A percentile compares a stretch with the other conserved stretches of the same genome.
Conservation (phyloP, 2,113 vertebrate species). For the Tragelaphus imberbis region DNA sequence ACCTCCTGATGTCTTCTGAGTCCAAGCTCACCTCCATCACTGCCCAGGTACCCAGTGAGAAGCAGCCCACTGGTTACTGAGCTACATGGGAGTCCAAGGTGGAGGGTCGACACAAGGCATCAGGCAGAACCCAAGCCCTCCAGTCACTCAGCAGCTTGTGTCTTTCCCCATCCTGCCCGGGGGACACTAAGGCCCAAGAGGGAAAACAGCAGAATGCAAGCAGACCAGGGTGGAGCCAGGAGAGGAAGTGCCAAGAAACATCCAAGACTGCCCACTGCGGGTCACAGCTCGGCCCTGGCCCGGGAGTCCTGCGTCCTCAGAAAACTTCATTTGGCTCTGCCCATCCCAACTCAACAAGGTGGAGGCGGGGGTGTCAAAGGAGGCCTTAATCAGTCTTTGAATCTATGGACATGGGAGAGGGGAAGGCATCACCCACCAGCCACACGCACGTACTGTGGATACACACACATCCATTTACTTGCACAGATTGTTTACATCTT, state of each 20-base stretch:
- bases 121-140: not conserved
- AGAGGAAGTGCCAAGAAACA: not conserved
- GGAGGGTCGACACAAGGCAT: not conserved
- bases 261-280: not conserved
- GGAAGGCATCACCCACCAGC: no score
- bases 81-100: not conserved
- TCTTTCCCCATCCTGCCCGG: not conserved
- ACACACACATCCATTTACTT: no score
- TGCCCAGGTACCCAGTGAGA: not conserved
- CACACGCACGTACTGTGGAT: not conserved
- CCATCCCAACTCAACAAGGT: not conserved
- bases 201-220: not conserved
- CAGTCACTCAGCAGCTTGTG: not conserved
- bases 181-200: not conserved
- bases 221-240: not conserved
- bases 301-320: not conserved
- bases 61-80: not conserved
- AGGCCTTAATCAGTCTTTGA: not conserved
- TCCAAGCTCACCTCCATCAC: not conserved
- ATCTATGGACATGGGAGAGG: not conserved
- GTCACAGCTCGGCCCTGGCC: not conserved
- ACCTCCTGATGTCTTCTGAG: not conserved
- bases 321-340: not conserved
- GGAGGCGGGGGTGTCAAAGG: not conserved
- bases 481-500: not conserved